Evolutionary conservation across 2,888 invertebrate genomes (phyloP).

Genomic region (Thecophora atra): DNA sequence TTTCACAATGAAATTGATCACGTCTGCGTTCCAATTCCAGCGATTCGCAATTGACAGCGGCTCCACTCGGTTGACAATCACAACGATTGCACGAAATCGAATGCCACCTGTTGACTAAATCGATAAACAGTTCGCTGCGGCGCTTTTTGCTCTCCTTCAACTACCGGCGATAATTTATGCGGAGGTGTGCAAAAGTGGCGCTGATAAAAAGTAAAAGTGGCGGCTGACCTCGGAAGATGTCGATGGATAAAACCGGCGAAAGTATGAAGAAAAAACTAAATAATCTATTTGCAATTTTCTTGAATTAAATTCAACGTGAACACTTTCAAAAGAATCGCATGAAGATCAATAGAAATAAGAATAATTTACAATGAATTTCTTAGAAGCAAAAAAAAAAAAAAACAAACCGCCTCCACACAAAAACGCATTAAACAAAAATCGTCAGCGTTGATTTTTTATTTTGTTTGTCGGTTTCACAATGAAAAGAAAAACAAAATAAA

Average conservation of each 20-base stretch:
- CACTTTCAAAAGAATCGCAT: no score
- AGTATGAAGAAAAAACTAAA: not conserved
- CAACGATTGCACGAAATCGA: not conserved
- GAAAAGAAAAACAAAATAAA: not conserved
- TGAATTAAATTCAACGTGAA: no score
- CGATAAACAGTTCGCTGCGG: slow-evolving; percentile 5
- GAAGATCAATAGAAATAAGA: no score
- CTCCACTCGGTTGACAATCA: slow-evolving; percentile 29
- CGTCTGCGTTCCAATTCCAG: slow-evolving; percentile 29
- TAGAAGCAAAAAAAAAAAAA: no score
- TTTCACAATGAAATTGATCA: slow-evolving; percentile 29
- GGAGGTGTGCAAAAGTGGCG: not conserved
- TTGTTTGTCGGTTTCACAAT: not conserved
- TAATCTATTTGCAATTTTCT: no score
- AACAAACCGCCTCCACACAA: no score
- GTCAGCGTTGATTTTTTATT: no score
- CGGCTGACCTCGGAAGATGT: slow-evolving; percentile 19
- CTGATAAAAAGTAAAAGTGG: slow-evolving; percentile 25
- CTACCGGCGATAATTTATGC: not conserved
- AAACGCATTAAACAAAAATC: no score
- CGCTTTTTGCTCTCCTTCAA: slow-evolving; percentile 1
- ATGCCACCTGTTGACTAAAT: slow-evolving; percentile 23
- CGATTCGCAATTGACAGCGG: slow-evolving; percentile 17
- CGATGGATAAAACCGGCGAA: slow-evolving; percentile 4
- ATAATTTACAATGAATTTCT: no score